phyloP scores from a whole-genome alignment of 2,888 invertebrate genomes.

The Andrena trimmerana region DNA sequence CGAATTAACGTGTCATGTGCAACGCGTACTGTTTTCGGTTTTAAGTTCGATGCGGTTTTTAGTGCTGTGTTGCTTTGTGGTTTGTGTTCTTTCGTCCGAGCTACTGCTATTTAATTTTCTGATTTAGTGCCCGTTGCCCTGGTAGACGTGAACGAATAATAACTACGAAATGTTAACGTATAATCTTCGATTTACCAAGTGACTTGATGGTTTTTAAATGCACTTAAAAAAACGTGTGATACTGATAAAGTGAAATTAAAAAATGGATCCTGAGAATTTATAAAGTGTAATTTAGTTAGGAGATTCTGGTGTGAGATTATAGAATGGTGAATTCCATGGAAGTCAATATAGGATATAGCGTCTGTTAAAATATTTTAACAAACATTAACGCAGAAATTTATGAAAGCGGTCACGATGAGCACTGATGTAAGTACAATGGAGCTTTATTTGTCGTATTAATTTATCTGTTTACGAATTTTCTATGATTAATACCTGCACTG shows the following conservation, averaged over 20 bases:
- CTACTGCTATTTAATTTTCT: not conserved
- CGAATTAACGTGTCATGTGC: not conserved
- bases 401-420: not conserved
- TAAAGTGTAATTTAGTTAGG: no score
- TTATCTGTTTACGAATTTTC: no score
- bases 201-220: no score
- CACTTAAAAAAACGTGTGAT: no score
- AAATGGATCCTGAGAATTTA: no score
- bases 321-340: no score
- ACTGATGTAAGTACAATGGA: not conserved
- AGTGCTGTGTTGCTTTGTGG: not conserved
- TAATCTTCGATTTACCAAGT: no score
- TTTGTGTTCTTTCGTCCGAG: not conserved
- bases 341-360: no score
- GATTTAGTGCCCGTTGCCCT: not conserved
- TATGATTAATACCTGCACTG: no score
- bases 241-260: no score
- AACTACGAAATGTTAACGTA: not conserved
- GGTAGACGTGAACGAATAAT: not conserved
- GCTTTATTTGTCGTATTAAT: no score
- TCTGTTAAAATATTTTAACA: not conserved
- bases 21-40: conserved; percentile 4
- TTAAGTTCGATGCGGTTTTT: not conserved
- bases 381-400: not conserved
- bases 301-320: no score